Percentiles rank a stretch among this genome's conserved stretches.
These are phyloP conservation scores for Polyommatus iphigenia DNA, from an alignment of 2,888 invertebrate species.

Conservation along the genomic window DNA sequence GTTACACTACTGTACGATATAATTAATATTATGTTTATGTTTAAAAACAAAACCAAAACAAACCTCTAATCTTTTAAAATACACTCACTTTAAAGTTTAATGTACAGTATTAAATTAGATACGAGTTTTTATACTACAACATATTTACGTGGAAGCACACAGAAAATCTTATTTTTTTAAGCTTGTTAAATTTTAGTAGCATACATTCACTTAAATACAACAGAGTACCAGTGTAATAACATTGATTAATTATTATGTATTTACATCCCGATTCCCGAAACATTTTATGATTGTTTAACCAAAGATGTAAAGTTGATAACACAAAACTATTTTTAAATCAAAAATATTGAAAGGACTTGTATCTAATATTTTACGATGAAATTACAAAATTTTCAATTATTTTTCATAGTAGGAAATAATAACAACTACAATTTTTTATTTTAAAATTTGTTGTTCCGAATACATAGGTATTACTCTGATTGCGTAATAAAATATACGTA, in stretches of 20 bases:
- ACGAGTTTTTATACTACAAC: conserved; percentile 44
- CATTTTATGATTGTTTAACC: neutral
- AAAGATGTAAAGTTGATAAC: too few species aligned
- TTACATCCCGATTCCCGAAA: neutral
- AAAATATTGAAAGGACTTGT: too few species aligned
- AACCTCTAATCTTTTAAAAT: neutral
- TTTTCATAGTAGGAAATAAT: neutral
- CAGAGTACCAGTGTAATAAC: neutral
- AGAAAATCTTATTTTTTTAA: conserved; percentile 59
- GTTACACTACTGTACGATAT: neutral
- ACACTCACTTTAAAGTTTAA: neutral
- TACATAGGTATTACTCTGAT: neutral
- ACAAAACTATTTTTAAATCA: too few species aligned
- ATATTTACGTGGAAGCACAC: conserved; percentile 74
- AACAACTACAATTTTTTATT: neutral
- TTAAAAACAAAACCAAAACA: too few species aligned
- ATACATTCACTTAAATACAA: neutral
- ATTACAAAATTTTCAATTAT: too few species aligned
- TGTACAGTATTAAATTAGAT: conserved; percentile 48
- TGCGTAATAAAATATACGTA: neutral
- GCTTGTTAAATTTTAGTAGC: neutral
- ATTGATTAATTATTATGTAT: neutral
- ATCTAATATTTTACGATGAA: too few species aligned
- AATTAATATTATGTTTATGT: too few species aligned
- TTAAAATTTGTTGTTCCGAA: neutral